Percentiles rank a stretch among this genome's conserved stretches.
Conservation (phyloP, 2,888 invertebrate species). For the Pemphredon lugubris region DNA sequence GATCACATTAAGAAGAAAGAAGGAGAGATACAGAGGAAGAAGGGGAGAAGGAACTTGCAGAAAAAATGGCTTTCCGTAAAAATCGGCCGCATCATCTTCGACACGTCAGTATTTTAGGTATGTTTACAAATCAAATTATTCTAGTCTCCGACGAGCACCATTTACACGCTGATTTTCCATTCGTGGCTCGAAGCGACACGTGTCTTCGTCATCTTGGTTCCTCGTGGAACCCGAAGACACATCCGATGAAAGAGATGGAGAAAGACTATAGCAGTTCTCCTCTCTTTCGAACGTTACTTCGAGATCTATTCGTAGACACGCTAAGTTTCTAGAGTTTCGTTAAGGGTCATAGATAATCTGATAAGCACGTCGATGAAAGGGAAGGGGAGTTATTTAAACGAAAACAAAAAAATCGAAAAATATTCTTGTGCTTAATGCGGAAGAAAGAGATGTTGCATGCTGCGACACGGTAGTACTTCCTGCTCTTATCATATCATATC, state of each 20-base stretch:
- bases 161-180: conserved; percentile 65
- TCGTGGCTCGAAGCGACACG: conserved; percentile 57
- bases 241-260: not conserved
- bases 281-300: conserved; percentile 46
- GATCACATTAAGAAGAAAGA: conserved; percentile 32
- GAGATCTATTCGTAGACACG: conserved; percentile 48
- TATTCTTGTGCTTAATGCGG: conserved; percentile 39
- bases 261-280: conserved; percentile 12
- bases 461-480: conserved; percentile 68
- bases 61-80: conserved; percentile 73
- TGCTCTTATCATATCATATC: conserved; percentile 70
- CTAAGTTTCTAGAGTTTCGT: conserved; percentile 50
- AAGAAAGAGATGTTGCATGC: conserved; percentile 60
- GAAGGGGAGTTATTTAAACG: conserved; percentile 2
- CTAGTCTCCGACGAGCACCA: conserved; percentile 79
- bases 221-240: conserved; percentile 2
- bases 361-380: conserved; percentile 20
- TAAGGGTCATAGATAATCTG: conserved; percentile 41
- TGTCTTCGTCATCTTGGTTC: conserved; percentile 41
- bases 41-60: conserved; percentile 63
- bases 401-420: not conserved
- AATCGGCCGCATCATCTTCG: conserved; percentile 75
- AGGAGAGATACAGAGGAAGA: not conserved
- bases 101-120: conserved; percentile 78
- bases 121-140: conserved; percentile 80